Evolutionary conservation across 2,113 vertebrate species (phyloP).

Genomic region (Epinephelus cyanopodus): DNA sequence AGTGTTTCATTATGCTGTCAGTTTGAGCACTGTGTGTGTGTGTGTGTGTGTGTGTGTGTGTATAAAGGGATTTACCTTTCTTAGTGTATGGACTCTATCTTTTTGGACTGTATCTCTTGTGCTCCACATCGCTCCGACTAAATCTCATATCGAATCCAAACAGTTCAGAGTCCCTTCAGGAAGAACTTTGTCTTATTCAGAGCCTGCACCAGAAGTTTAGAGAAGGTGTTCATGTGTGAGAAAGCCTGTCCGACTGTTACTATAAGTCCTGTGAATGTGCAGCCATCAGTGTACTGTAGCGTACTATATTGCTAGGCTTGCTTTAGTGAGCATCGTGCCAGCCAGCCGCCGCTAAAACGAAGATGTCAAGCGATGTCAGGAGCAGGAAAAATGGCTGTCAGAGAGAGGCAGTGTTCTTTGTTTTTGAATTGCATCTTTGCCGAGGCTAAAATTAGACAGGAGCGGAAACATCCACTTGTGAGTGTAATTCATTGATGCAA

Average conservation of each 20-base stretch:
- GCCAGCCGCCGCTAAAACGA: conserved; percentile 5
- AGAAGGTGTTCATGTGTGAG: neutral
- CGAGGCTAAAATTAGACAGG: conserved; percentile 62
- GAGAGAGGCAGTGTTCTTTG: neutral
- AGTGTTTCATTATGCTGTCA: conserved; percentile 21
- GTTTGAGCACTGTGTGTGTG: conserved; percentile 3
- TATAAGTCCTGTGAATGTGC: neutral
- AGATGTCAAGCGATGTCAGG: conserved; percentile 21
- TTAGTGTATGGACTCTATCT: neutral
- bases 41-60: conserved; percentile 4
- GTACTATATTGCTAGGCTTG: neutral
- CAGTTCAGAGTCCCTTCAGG: neutral
- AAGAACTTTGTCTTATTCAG: neutral
- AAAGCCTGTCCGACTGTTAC: neutral
- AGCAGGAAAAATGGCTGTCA: conserved; percentile 11
- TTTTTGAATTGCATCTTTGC: conserved; percentile 29
- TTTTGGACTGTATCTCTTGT: neutral
- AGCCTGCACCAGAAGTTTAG: neutral
- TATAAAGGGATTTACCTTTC: neutral
- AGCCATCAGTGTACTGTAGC: conserved; percentile 9
- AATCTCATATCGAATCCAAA: neutral
- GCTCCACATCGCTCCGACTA: neutral
- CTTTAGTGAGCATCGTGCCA: conserved; percentile 18
- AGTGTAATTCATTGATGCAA: conserved; percentile 38
- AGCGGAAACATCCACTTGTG: conserved; percentile 45